Percentiles rank a stretch among this genome's conserved stretches.
These are phyloP conservation scores for Diplogasteroides magnus DNA, from an alignment of 1,140 invertebrate genomes.

Conservation along the genomic window DNA sequence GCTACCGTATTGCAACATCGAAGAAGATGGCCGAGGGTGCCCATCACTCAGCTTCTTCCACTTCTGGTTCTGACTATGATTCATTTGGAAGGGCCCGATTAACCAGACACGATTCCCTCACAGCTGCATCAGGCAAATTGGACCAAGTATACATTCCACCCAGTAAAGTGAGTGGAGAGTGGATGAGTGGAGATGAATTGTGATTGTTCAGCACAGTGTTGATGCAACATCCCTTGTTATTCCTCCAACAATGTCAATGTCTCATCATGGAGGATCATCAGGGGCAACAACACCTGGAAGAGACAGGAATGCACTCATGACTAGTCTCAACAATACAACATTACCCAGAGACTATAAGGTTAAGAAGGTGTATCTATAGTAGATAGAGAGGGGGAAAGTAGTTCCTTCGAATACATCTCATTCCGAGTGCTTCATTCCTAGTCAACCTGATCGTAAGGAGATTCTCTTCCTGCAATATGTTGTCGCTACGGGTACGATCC, in stretches of 20 bases:
- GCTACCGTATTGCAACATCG: conserved; percentile 49
- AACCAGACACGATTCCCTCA: conserved; percentile 49
- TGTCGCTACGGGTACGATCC: too few relatives aligned
- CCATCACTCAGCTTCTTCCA: conserved; percentile 39
- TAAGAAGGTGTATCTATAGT: conserved; percentile 49
- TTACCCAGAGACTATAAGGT: conserved; percentile 52
- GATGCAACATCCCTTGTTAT: conserved; percentile 49
- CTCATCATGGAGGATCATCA: conserved; percentile 37
- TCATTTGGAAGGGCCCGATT: conserved; percentile 39
- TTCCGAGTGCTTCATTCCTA: too few relatives aligned
- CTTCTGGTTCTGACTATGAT: conserved; percentile 47
- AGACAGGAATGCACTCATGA: conserved; percentile 25
- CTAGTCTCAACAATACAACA: conserved; percentile 34
- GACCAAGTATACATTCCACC: conserved; percentile 30
- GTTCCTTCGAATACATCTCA: too few relatives aligned
- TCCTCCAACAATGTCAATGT: conserved; percentile 39
- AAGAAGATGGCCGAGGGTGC: conserved; percentile 30
- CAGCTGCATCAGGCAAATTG: conserved; percentile 7
- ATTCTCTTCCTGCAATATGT: too few relatives aligned
- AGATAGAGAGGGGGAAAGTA: too few relatives aligned
- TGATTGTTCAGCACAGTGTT: conserved; percentile 18
- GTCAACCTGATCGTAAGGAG: too few relatives aligned
- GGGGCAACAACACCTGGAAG: conserved; percentile 22
- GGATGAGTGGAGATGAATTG: conserved; percentile 6
- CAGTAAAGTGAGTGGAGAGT: conserved; percentile 2